Conservation (phyloP, 2,797 vertebrate genomes). For the Crenuchus spilurus region DNA sequence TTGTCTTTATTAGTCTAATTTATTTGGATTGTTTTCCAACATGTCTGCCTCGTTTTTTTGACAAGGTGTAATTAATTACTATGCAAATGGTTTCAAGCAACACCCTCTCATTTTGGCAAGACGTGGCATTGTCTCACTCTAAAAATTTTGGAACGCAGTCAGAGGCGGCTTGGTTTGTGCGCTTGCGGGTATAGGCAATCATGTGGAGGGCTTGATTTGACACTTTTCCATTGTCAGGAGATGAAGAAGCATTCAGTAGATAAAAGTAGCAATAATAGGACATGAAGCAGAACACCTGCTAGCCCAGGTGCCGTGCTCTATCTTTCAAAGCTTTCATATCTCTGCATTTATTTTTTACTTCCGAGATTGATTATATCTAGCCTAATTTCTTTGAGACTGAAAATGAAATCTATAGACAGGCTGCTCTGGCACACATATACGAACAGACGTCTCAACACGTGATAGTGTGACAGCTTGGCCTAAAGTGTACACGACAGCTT, state of each 20-base stretch:
- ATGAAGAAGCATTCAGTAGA: constrained; percentile 55
- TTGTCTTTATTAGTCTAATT: constrained; percentile 66
- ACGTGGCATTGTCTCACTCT: constrained; percentile 43
- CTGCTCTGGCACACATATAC: not conserved
- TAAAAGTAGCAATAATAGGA: constrained; percentile 48
- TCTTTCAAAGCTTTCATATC: constrained; percentile 34
- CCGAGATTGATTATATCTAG: constrained; percentile 1
- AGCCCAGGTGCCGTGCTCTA: constrained; percentile 41
- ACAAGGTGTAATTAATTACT: constrained; percentile 74
- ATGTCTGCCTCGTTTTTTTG: constrained; percentile 66
- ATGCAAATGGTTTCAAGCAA: constrained; percentile 64
- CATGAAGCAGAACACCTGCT: constrained; percentile 48
- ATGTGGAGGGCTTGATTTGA: constrained; percentile 35
- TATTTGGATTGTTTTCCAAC: constrained; percentile 71
- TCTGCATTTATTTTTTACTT: constrained; percentile 2
- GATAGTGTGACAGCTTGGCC: not conserved
- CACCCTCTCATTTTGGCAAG: constrained; percentile 65
- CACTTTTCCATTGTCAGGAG: constrained; percentile 50
- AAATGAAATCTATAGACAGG: not conserved
- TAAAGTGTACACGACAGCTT: not conserved
- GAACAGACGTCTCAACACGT: constrained; percentile 14
- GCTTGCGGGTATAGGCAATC: constrained; percentile 50
- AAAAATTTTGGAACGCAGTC: constrained; percentile 49
- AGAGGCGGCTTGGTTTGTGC: constrained; percentile 20
- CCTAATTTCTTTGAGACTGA: constrained; percentile 57